Base-by-base conservation (phyloP, 2,797 vertebrate species). In the Chaetodon trifasciatus region DNA sequence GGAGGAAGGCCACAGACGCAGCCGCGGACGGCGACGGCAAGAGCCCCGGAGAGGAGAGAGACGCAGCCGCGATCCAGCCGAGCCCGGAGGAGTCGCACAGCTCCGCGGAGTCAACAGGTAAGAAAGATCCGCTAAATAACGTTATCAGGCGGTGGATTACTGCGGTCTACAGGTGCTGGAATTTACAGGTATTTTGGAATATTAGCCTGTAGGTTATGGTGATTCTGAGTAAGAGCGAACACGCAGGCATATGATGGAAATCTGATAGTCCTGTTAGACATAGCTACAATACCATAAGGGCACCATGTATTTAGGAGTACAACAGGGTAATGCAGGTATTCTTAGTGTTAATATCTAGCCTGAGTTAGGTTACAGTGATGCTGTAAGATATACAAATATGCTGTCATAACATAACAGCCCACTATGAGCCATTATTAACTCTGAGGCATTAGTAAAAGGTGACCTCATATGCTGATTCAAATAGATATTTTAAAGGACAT, bases 31-130 rank as follows among this genome's bases (percentile, higher is more conserved):
- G 32, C 0, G 88, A 79, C 24, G 15, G 62, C 56, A 10, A 8
- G 58, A 70, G 67, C 73, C 44, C 19, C 17, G 86, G 15, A 15
- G 63, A 13, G 42, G 55, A 78, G 28, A 67, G 7, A 6, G 88
- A 89, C 61, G 82, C 66, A 16, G n/a, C 70, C 28, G 40, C 7
- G 46, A 56, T 47, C 16, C 62, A 24, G 28, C 13, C 53, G 61
- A 74, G 23, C 12, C 53, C 8, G 24, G 86, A 73, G 66, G 78
- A 76, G 11, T n/a, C 35, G 0, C 50, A 32, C 47, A 50, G 56
- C 80, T 19, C 57, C 11, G 65, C 1, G 52, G 88, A 88, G 90
- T 87, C 95, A 94, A 96, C 95, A 96, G 94, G 95, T 96, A 94
- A 82, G 52, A 21, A 28, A 44, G 15, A 24, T 40, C 49, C 47